These are phyloP conservation scores for Opisthocomus hoazin DNA, from an alignment of 2,113 vertebrate genomes.

Conservation along the genomic window DNA sequence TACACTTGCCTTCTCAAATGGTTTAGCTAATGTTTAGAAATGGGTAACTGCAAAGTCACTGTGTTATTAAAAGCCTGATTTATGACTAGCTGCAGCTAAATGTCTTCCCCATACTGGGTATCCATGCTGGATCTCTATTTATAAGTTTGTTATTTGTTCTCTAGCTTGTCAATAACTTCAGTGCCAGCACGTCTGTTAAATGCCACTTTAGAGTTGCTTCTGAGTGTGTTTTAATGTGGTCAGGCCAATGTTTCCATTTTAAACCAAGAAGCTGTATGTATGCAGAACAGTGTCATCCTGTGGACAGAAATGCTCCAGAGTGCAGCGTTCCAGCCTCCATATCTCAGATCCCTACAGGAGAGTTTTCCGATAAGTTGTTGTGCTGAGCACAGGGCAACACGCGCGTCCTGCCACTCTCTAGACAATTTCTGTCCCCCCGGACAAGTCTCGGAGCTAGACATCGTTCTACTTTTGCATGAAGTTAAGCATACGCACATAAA, in stretches of 20 bases:
- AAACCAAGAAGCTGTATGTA: not conserved
- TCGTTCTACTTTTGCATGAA: not conserved
- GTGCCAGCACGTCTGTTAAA: constrained; percentile 12
- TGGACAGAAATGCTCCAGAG: not conserved
- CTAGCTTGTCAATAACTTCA: constrained; percentile 31
- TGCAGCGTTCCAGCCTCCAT: not conserved
- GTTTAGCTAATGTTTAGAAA: not conserved
- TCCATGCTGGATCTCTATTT: constrained; percentile 29
- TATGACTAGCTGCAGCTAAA: not conserved
- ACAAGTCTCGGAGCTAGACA: not conserved
- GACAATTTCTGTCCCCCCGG: not conserved
- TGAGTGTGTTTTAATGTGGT: not conserved
- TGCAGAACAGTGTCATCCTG: not conserved
- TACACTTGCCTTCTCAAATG: not conserved
- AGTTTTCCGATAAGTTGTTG: not conserved
- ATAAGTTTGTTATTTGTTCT: constrained; percentile 45
- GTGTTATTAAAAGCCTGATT: constrained; percentile 8
- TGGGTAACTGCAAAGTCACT: not conserved
- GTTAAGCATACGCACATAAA: not conserved
- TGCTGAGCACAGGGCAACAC: not conserved
- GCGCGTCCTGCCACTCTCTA: too few relatives aligned
- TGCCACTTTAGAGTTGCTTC: not conserved
- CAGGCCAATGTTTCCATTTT: not conserved
- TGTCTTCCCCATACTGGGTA: not conserved
- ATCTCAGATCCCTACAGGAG: not conserved